Conservation (phyloP, 2,113 vertebrate species). For the Chiloscyllium plagiosum region DNA sequence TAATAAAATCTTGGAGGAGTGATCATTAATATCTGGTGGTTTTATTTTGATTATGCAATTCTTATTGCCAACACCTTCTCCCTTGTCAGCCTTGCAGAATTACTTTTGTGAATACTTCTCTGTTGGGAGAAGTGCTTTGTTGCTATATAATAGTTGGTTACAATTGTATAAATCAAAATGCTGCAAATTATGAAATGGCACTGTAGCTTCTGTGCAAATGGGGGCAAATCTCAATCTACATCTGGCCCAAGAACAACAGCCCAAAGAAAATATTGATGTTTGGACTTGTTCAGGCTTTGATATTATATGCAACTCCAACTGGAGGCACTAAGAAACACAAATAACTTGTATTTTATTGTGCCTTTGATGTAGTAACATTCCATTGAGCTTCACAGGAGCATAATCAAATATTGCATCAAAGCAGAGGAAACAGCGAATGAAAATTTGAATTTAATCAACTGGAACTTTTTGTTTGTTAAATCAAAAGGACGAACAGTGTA, state of each 20-base stretch:
- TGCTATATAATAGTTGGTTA: neutral
- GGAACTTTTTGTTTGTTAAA: neutral
- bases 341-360: neutral
- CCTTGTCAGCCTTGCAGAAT: neutral
- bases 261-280: neutral
- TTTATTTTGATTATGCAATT: neutral
- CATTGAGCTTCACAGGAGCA: neutral
- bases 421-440: neutral
- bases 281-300: neutral
- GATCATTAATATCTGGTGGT: neutral
- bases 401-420: neutral
- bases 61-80: neutral
- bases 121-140: neutral
- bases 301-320: too few species aligned
- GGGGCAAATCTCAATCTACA: neutral
- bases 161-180: neutral
- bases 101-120: neutral
- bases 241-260: neutral
- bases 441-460: neutral
- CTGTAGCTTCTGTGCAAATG: neutral
- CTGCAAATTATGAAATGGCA: neutral
- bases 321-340: neutral
- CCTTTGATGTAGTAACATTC: neutral
- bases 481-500: neutral
- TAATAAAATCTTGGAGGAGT: slow-evolving; percentile 26